Evolutionary conservation across 2,888 invertebrate species (phyloP), one percentile per base, ranked within the genome.

Genomic region (Patella ulyssiponensis): DNA sequence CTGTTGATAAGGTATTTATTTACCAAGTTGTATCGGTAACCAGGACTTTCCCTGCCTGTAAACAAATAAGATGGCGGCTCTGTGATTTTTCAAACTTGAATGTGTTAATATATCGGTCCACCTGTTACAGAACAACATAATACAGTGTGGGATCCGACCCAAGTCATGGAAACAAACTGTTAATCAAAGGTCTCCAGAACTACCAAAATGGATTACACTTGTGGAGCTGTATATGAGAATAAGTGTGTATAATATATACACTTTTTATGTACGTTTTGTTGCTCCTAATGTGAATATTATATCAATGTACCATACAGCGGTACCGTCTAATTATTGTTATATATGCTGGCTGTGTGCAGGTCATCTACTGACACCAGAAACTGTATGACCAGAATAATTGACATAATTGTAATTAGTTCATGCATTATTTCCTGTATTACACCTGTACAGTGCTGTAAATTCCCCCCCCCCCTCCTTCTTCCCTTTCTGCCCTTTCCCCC

Each of bases 391-490:
- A 23, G 64, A 64, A 23, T 64, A 64, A 64, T 23, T 64, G 64
- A 64, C 64, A 64, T 64, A 64, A 64, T 64, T 64, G 64, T 64
- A 64, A 64, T 64, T 64, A 64, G 64, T 64, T 64, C 64, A 64
- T 64, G 64, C 64, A 64, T 64, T 64, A 23, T 64, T 23, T 23
- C 64, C 64, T 64, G 11, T 11, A 64, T 64, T 64, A 64, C 64
- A 64, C 64, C 64, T 64, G 64, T 64, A 64, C 64, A 64, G 64
- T 64, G 64, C 64, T 64, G 64, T 64, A 20, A 64, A 64, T 23
- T 23, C 23, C 23, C 64, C 64, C 58, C 23, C 12, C 14, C 20
- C 23, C 64, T 20, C 64, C 12, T 23, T 23, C 64, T 23, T 23
- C 20, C 64, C 44, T 44, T 44, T 44, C 44, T 44, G 44, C 64